Percentiles rank a stretch among this genome's conserved stretches.
These are phyloP conservation scores for Eupleurogrammus muticus DNA, from an alignment of 2,797 vertebrate species.

Conservation along the genomic window DNA sequence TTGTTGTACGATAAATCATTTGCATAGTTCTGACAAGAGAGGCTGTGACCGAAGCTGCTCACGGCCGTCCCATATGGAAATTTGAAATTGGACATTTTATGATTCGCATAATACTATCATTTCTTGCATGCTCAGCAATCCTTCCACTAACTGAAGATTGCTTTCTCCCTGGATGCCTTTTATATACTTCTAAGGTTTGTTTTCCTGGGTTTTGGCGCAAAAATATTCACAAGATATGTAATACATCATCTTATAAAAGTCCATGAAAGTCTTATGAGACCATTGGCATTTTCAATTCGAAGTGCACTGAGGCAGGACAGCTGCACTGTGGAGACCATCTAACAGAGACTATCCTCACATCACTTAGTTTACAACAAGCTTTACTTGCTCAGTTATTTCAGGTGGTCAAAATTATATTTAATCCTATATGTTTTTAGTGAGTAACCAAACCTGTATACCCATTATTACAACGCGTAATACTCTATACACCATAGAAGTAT, in stretches of 20 bases:
- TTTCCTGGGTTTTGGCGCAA: background rate
- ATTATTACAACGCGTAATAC: background rate
- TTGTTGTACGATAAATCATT: background rate
- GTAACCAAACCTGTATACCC: background rate
- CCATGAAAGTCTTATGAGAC: background rate
- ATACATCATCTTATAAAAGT: background rate
- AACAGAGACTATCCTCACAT: no score
- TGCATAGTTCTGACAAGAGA: no score
- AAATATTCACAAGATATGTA: background rate
- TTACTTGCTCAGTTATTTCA: no score
- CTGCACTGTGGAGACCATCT: background rate
- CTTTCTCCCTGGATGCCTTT: background rate
- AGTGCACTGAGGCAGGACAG: background rate
- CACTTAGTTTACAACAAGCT: no score
- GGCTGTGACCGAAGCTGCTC: background rate
- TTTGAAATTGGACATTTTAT: background rate
- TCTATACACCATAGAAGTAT: no score
- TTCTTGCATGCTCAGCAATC: background rate
- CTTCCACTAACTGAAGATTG: background rate
- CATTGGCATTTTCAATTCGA: background rate
- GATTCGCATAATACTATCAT: background rate
- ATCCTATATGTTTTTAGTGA: no score
- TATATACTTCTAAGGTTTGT: background rate
- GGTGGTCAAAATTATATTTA: no score
- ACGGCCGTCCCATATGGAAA: background rate